These are phyloP conservation scores for Dendrolimus houi DNA, from an alignment of 2,888 invertebrate species.

Conservation along the genomic window DNA sequence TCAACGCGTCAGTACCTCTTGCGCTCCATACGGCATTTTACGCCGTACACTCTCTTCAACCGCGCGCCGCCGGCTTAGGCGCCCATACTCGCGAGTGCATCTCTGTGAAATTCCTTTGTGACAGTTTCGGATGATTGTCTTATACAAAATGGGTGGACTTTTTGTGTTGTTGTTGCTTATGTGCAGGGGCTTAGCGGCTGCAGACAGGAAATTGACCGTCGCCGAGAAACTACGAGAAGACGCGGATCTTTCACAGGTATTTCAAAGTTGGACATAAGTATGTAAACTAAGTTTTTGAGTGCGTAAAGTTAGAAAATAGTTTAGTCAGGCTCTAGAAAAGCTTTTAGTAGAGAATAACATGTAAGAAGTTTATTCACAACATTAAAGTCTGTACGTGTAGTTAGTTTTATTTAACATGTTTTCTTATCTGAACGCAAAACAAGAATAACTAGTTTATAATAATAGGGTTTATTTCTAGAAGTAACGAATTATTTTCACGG, in stretches of 20 bases:
- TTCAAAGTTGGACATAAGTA: slow-evolving; percentile 18
- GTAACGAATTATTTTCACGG: not conserved
- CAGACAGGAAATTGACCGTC: slow-evolving; percentile 68
- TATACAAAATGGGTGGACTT: slow-evolving; percentile 46
- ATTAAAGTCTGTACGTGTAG: not conserved
- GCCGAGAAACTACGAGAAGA: slow-evolving; percentile 80
- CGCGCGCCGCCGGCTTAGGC: slow-evolving; percentile 30
- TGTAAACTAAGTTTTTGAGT: not conserved
- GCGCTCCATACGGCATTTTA: slow-evolving; percentile 51
- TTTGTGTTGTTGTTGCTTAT: slow-evolving; percentile 61
- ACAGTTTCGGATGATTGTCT: slow-evolving; percentile 36
- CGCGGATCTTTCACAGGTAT: slow-evolving; percentile 82
- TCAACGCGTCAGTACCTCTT: slow-evolving; percentile 41
- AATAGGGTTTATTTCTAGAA: not conserved
- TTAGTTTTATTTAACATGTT: slow-evolving; percentile 3
- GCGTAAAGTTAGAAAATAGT: too few relatives aligned
- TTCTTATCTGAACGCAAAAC: slow-evolving; percentile 2
- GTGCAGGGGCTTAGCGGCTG: slow-evolving; percentile 38
- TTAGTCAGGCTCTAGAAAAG: not conserved
- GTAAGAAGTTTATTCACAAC: not conserved
- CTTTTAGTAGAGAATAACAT: not conserved
- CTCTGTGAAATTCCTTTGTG: slow-evolving; percentile 37
- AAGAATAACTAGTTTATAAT: not conserved
- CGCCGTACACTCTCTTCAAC: slow-evolving; percentile 39
- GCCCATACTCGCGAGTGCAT: slow-evolving; percentile 56